Evolutionary conservation across 2,113 vertebrate species (phyloP).

Genomic region (Macrotus californicus): DNA sequence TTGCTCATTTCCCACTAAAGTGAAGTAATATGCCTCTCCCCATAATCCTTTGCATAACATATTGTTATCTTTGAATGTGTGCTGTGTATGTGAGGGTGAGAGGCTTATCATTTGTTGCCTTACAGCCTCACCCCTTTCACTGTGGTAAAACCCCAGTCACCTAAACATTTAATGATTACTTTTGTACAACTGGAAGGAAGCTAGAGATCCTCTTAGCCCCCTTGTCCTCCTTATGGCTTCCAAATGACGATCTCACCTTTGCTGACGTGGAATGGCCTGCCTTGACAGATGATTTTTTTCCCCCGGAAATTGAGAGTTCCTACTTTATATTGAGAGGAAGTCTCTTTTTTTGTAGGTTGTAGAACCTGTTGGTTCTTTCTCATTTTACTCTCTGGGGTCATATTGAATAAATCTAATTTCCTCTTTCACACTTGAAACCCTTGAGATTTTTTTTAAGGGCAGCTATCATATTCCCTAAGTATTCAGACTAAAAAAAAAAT

Average conservation of each 20-base stretch:
- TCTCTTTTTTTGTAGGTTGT: not conserved
- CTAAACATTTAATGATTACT: not conserved
- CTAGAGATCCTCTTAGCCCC: not conserved
- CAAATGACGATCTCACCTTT: not conserved
- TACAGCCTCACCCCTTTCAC: not conserved
- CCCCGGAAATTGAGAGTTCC: slow-evolving; percentile 10
- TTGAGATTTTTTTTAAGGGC: slow-evolving; percentile 23
- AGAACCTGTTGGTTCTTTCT: slow-evolving; percentile 11
- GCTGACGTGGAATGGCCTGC: not conserved
- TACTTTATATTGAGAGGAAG: not conserved
- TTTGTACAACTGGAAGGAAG: slow-evolving; percentile 10
- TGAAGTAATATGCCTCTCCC: not conserved
- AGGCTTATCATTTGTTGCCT: not conserved
- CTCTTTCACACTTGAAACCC: slow-evolving; percentile 34
- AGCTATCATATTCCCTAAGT: not conserved
- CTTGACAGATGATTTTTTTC: not conserved
- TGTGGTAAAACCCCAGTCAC: not conserved
- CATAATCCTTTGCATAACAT: not conserved
- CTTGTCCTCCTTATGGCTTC: not conserved
- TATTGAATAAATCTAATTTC: slow-evolving; percentile 59
- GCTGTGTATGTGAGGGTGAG: not conserved
- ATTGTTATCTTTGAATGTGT: not conserved
- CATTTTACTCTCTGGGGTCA: slow-evolving; percentile 33
- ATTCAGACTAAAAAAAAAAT: not conserved
- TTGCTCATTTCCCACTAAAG: not conserved